phyloP scores from a whole-genome alignment of 1,140 invertebrate species.

The Cyrtorhinus lividipennis region DNA sequence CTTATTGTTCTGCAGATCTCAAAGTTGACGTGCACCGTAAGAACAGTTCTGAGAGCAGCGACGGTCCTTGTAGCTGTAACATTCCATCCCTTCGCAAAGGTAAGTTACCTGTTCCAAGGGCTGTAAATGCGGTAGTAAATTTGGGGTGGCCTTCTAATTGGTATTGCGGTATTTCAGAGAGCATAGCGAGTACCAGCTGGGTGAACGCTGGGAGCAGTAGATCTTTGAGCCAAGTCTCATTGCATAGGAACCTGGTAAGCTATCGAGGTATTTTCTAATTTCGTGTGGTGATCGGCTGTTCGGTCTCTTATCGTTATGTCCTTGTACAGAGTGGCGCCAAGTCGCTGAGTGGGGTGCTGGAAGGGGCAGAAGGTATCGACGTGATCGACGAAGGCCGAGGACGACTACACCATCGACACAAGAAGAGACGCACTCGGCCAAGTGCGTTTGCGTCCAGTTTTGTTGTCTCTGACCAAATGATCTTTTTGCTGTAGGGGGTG shows the following conservation, averaged over 20 bases:
- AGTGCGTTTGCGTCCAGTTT: conserved; percentile 3
- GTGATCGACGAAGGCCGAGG: conserved; percentile 14
- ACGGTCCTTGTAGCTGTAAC: conserved; percentile 20
- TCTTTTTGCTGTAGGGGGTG: too few relatives aligned
- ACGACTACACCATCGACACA: conserved; percentile 16
- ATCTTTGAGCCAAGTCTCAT: conserved; percentile 19
- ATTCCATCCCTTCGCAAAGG: conserved; percentile 19
- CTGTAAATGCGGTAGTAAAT: background rate
- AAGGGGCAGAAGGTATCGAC: conserved; percentile 16
- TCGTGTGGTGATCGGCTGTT: too few relatives aligned
- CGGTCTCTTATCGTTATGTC: background rate
- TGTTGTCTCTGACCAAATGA: background rate
- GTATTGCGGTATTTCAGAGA: conserved; percentile 11
- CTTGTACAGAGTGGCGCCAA: conserved; percentile 16
- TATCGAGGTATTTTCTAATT: too few relatives aligned
- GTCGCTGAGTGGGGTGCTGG: conserved; percentile 18
- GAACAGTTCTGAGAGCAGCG: conserved; percentile 65
- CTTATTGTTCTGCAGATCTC: conserved; percentile 50
- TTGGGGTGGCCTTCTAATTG: too few relatives aligned
- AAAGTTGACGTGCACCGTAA: conserved; percentile 85
- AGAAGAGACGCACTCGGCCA: conserved; percentile 11
- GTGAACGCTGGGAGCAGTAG: conserved; percentile 20
- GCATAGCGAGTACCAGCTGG: conserved; percentile 19
- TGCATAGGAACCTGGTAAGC: conserved; percentile 15
- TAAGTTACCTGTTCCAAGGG: background rate